Percentiles rank a stretch among this genome's conserved stretches.
Conservation (phyloP, 2,797 vertebrate genomes). For the Scyliorhinus canicula region DNA sequence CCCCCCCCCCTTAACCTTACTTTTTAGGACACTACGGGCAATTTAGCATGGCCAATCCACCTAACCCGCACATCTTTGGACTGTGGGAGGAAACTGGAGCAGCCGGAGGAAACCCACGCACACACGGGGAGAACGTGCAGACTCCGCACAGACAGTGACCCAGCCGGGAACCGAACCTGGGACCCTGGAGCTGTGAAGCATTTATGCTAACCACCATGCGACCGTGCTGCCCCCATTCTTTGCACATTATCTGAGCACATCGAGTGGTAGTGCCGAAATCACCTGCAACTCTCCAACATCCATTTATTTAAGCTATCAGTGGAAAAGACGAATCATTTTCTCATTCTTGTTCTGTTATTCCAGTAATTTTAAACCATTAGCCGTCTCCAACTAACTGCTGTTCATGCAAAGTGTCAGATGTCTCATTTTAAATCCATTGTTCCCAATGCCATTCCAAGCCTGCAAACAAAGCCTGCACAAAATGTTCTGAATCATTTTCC, state of each 20-base stretch:
- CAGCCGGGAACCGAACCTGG: too few relatives aligned
- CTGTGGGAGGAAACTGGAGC: too few relatives aligned
- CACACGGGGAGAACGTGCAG: too few relatives aligned
- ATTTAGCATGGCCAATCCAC: too few relatives aligned
- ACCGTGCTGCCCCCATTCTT: too few relatives aligned
- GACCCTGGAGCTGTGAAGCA: too few relatives aligned
- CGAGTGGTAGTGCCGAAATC: background rate
- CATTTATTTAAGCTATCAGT: background rate
- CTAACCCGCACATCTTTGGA: too few relatives aligned
- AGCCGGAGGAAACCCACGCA: too few relatives aligned
- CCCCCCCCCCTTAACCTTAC: too few relatives aligned
- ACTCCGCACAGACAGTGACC: too few relatives aligned
- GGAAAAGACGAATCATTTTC: background rate
- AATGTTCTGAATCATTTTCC: background rate
- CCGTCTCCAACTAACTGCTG: background rate
- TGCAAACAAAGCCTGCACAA: background rate
- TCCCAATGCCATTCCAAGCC: background rate
- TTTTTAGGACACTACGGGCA: too few relatives aligned
- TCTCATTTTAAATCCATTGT: background rate
- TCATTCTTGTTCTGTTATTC: background rate
- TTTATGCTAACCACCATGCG: too few relatives aligned
- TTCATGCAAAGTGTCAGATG: background rate
- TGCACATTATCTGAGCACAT: background rate
- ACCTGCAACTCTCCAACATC: background rate
- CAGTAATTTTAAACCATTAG: background rate